Evolutionary conservation across 2,113 vertebrate species (phyloP).

Genomic region (Brachyistius frenatus): DNA sequence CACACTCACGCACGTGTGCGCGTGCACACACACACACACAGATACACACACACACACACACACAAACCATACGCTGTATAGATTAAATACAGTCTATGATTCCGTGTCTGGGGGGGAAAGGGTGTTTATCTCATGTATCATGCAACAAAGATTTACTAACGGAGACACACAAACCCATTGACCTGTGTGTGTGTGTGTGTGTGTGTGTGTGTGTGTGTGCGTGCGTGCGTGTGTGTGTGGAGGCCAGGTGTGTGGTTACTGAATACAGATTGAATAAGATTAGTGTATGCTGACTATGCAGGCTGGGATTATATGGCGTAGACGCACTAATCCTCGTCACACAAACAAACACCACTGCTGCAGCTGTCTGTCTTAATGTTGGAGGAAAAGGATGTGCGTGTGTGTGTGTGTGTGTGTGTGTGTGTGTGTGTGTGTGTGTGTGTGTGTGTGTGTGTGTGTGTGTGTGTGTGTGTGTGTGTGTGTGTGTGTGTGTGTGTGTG

Average conservation of each 20-base stretch:
- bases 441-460: neutral
- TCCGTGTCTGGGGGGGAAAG: neutral
- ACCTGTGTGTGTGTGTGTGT: too few species aligned
- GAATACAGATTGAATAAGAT: constrained; percentile 77
- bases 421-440: neutral
- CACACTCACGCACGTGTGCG: too few species aligned
- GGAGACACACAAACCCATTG: neutral
- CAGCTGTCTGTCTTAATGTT: constrained; percentile 64
- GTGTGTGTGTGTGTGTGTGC: too few species aligned
- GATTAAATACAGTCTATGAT: neutral
- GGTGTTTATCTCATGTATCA: neutral
- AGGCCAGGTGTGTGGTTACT: constrained; percentile 63
- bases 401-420: neutral
- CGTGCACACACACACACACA: too few species aligned
- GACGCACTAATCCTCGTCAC: constrained; percentile 67
- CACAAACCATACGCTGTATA: neutral
- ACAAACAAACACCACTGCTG: constrained; percentile 70
- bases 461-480: constrained; percentile 2
- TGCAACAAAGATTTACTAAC: too few species aligned
- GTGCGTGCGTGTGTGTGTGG: neutral
- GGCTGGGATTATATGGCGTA: constrained; percentile 70
- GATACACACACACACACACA: constrained; percentile 18
- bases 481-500: neutral
- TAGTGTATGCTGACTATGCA: constrained; percentile 79
- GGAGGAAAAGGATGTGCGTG: neutral